Conservation (phyloP, 2,888 invertebrate species). For the Ceramica pisi region DNA sequence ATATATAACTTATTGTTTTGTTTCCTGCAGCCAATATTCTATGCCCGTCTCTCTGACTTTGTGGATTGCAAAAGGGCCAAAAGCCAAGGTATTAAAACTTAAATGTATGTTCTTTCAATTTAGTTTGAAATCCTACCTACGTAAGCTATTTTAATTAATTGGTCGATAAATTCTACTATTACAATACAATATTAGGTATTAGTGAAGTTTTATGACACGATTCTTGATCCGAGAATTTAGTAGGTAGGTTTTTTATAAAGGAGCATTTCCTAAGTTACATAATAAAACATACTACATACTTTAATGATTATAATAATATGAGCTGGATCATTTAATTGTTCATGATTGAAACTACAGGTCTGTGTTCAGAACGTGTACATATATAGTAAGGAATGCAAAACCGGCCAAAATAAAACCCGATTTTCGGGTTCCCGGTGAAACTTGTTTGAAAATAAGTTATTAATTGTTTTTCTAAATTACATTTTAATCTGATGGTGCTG, state of each 20-base stretch:
- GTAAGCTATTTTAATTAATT: conserved; percentile 27
- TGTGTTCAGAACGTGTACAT: too few relatives aligned
- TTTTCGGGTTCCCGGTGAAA: too few relatives aligned
- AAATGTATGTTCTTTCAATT: not conserved
- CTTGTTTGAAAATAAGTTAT: too few relatives aligned
- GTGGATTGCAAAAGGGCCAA: not conserved
- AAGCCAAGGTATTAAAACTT: not conserved
- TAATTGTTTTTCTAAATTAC: too few relatives aligned
- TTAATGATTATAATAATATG: not conserved
- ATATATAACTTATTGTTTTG: not conserved
- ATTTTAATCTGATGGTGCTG: too few relatives aligned
- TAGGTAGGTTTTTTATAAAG: not conserved
- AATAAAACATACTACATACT: not conserved
- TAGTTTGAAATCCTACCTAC: not conserved
- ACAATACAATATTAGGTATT: not conserved
- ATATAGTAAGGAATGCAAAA: too few relatives aligned
- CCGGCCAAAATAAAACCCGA: too few relatives aligned
- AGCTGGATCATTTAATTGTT: not conserved
- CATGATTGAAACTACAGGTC: too few relatives aligned
- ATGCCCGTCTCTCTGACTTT: not conserved
- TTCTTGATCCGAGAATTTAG: conserved; percentile 2
- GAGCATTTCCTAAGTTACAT: too few relatives aligned
- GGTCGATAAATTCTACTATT: conserved; percentile 8
- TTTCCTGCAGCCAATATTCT: not conserved
- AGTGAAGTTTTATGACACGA: conserved; percentile 11